A percentile compares a stretch with the other conserved stretches of the same genome.
These are phyloP conservation scores for Mystacides longicornis DNA, from an alignment of 2,888 invertebrate genomes.

Conservation along the genomic window DNA sequence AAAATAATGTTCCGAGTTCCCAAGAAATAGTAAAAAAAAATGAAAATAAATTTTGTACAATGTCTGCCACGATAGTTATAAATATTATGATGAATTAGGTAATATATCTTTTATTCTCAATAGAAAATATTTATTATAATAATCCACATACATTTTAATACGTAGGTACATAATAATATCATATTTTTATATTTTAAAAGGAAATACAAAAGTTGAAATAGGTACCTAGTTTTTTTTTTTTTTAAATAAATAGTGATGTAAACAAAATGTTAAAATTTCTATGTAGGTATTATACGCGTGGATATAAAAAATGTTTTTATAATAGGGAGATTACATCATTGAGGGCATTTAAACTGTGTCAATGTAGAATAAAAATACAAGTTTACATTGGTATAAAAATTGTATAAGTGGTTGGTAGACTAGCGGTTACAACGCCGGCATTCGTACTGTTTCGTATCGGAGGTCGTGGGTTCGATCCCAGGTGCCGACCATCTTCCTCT, in stretches of 20 bases:
- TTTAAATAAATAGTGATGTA: neutral
- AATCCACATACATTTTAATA: no score
- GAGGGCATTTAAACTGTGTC: neutral
- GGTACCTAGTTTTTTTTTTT: neutral
- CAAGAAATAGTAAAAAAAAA: neutral
- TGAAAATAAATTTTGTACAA: neutral
- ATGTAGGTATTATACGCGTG: no score
- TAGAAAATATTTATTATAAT: neutral
- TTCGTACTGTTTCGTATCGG: no score
- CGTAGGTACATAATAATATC: no score
- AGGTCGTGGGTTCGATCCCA: no score
- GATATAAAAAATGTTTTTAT: neutral
- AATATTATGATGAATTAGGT: neutral
- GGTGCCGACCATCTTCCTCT: no score
- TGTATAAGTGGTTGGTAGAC: no score
- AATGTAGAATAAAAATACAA: neutral
- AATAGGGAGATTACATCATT: neutral
- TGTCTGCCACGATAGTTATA: neutral
- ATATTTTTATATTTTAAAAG: no score
- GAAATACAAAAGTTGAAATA: neutral
- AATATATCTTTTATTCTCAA: neutral
- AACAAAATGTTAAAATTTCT: neutral
- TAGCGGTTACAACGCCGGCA: no score
- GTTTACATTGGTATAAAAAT: neutral
- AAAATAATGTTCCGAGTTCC: neutral